Evolutionary conservation across 2,888 invertebrate genomes (phyloP).

Genomic region (Lasioglossum figueresi): DNA sequence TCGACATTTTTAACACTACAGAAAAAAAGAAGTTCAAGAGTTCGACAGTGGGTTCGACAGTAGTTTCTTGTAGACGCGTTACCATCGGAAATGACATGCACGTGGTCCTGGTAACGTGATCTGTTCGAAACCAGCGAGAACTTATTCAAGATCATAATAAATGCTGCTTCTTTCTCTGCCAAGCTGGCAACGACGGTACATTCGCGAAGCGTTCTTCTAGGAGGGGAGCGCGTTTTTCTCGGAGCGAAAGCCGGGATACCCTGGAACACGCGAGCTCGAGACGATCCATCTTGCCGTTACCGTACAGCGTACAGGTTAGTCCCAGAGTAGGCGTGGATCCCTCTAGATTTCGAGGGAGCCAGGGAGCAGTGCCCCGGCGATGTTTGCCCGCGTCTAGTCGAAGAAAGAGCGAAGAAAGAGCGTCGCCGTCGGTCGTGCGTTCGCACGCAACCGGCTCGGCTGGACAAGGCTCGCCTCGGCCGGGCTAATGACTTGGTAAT

Average conservation of each 20-base stretch:
- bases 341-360: neutral
- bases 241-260: neutral
- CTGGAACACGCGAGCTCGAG: neutral
- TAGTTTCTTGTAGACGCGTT: too few relatives aligned
- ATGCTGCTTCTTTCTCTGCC: too few relatives aligned
- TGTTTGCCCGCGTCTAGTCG: neutral
- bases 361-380: neutral
- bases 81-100: too few relatives aligned
- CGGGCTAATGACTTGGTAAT: conserved; percentile 81
- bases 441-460: conserved; percentile 75
- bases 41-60: too few relatives aligned
- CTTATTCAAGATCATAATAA: too few relatives aligned
- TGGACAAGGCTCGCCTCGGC: conserved; percentile 55
- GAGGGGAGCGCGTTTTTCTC: neutral
- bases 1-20: too few relatives aligned
- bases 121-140: too few relatives aligned
- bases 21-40: too few relatives aligned
- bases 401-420: conserved; percentile 1
- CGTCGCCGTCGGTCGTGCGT: conserved; percentile 53
- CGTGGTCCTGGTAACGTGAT: too few relatives aligned
- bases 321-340: neutral
- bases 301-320: neutral
- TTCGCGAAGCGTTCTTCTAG: neutral
- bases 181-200: neutral
- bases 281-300: neutral